Evolutionary conservation across 2,888 invertebrate genomes (phyloP).

Genomic region (Podabrus alpinus): DNA sequence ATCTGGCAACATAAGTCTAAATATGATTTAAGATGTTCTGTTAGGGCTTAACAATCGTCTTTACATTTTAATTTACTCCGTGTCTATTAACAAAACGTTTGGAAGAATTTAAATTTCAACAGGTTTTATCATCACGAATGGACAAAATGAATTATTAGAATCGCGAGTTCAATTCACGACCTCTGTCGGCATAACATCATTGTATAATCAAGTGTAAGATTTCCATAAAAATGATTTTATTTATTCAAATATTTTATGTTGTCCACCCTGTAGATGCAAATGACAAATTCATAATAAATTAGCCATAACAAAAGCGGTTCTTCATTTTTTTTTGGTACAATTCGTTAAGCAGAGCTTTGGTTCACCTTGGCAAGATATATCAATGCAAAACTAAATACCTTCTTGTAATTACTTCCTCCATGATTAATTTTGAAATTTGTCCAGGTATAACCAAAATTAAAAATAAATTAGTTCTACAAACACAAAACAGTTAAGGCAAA

Average conservation of each 20-base stretch:
- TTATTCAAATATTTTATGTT: not conserved
- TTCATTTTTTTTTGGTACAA: not conserved
- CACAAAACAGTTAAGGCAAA: not conserved
- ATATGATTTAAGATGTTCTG: constrained; percentile 19
- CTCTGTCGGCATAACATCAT: not conserved
- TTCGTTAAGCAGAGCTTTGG: not conserved
- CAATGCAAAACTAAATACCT: not conserved
- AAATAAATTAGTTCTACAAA: not conserved
- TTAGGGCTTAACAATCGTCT: constrained; percentile 16
- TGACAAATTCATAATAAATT: not conserved
- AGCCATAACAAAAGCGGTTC: not conserved
- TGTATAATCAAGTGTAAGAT: not conserved
- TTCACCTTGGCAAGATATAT: not conserved
- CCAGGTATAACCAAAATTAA: not conserved
- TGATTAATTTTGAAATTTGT: not conserved
- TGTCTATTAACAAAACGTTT: constrained; percentile 22
- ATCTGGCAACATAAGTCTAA: constrained; percentile 15
- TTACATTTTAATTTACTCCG: constrained; percentile 28
- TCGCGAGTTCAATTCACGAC: not conserved
- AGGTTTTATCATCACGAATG: constrained; percentile 13
- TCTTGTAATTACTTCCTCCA: not conserved
- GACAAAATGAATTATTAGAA: not conserved
- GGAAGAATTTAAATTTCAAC: constrained; percentile 23
- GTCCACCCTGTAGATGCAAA: not conserved
- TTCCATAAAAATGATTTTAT: not conserved